These are phyloP conservation scores for Pithys albifrons DNA, from an alignment of 2,113 vertebrate genomes.

Conservation along the genomic window DNA sequence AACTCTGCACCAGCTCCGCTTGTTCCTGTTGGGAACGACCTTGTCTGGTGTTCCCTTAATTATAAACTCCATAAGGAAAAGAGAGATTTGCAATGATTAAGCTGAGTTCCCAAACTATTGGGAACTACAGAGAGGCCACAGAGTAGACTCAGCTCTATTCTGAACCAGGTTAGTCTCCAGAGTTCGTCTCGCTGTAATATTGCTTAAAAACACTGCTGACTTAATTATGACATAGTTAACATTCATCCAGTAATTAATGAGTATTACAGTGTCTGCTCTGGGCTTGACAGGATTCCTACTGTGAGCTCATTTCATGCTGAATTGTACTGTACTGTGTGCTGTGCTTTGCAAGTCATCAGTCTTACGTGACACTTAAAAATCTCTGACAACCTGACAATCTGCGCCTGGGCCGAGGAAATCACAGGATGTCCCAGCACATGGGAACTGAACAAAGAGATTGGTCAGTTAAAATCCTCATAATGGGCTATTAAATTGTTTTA, in stretches of 20 bases:
- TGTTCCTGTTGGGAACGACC: background rate
- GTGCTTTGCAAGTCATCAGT: background rate
- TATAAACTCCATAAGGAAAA: background rate
- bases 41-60: background rate
- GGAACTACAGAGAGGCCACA: background rate
- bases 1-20: background rate
- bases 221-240: constrained; percentile 29
- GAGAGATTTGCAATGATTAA: background rate
- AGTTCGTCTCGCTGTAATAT: background rate
- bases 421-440: background rate
- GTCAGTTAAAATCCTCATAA: constrained; percentile 32
- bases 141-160: background rate
- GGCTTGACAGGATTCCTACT: constrained; percentile 7
- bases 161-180: background rate
- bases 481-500: constrained; percentile 58
- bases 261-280: constrained; percentile 2
- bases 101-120: background rate
- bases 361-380: background rate
- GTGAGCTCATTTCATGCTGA: constrained; percentile 7
- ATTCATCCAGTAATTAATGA: constrained; percentile 31
- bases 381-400: background rate
- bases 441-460: background rate
- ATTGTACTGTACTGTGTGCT: background rate
- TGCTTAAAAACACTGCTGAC: constrained; percentile 28
- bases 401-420: background rate